Percentiles rank a stretch among this genome's conserved stretches.
phyloP scores from a whole-genome alignment of 2,113 vertebrate species.

The Labrus mixtus region DNA sequence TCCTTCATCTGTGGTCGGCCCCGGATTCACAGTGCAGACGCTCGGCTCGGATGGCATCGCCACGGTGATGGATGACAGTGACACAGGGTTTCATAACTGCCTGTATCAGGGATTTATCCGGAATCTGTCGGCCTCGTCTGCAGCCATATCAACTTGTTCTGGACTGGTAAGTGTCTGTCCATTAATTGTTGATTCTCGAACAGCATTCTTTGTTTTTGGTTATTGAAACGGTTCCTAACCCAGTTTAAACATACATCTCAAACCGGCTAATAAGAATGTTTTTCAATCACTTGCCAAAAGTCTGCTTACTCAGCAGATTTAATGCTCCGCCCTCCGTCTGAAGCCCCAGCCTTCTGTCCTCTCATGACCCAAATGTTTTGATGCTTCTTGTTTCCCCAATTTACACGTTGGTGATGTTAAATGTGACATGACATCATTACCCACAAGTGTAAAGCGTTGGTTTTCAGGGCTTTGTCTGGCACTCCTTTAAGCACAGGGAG shows the following conservation, averaged over 20 bases:
- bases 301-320: background rate
- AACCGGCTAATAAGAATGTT: too few species aligned
- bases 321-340: constrained; percentile 21
- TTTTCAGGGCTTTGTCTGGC: constrained; percentile 40
- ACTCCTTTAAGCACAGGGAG: constrained; percentile 35
- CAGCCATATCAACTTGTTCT: constrained; percentile 93
- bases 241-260: too few species aligned
- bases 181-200: background rate
- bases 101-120: constrained; percentile 97
- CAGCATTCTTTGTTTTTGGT: too few species aligned
- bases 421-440: constrained; percentile 48
- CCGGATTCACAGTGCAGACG: constrained; percentile 91
- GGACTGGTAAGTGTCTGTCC: constrained; percentile 90
- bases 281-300: too few species aligned
- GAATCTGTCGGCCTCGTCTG: constrained; percentile 89
- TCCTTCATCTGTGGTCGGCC: constrained; percentile 88
- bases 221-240: too few species aligned
- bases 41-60: constrained; percentile 86
- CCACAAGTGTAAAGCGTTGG: constrained; percentile 40
- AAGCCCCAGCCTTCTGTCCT: background rate
- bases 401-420: constrained; percentile 16
- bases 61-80: constrained; percentile 78
- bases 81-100: constrained; percentile 84
- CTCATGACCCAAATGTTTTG: constrained; percentile 13
- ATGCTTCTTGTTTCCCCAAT: constrained; percentile 14